These are phyloP conservation scores for Rotaria sp. DNA, from an alignment of 2,888 invertebrate genomes.

Conservation along the genomic window DNA sequence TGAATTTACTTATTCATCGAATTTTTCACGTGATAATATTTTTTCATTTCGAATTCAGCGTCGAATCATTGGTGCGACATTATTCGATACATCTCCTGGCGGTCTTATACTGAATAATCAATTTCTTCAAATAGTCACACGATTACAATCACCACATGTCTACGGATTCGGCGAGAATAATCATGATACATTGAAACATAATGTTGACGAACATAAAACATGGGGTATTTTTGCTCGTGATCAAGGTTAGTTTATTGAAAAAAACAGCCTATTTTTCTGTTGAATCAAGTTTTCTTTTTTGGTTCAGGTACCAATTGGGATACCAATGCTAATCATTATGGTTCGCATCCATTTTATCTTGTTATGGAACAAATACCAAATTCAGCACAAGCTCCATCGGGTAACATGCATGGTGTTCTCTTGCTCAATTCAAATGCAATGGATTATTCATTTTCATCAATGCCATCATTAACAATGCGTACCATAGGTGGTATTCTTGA, in stretches of 20 bases:
- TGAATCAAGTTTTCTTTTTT: not conserved
- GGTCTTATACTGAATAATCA: slow-evolving; percentile 56
- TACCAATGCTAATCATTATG: slow-evolving; percentile 64
- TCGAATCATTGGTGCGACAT: not conserved
- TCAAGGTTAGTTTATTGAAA: not conserved
- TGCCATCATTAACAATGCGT: slow-evolving; percentile 50
- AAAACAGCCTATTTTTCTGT: too few species aligned
- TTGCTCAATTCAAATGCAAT: slow-evolving; percentile 72
- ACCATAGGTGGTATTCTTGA: slow-evolving; percentile 69
- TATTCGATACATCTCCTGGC: slow-evolving; percentile 48
- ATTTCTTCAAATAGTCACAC: slow-evolving; percentile 55
- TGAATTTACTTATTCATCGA: not conserved
- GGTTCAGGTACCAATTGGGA: slow-evolving; percentile 16
- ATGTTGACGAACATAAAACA: slow-evolving; percentile 32
- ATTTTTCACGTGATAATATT: not conserved
- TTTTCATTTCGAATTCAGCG: slow-evolving; percentile 34
- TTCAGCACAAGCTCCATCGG: slow-evolving; percentile 45
- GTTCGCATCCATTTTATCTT: slow-evolving; percentile 76
- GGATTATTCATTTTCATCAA: slow-evolving; percentile 43
- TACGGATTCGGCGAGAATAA: slow-evolving; percentile 41
- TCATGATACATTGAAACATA: slow-evolving; percentile 44
- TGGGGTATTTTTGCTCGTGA: slow-evolving; percentile 40
- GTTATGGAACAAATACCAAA: slow-evolving; percentile 61
- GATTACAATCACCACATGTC: slow-evolving; percentile 51
- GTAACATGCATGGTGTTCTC: slow-evolving; percentile 66